These are phyloP conservation scores for Drosophila tripunctata DNA, from an alignment of 2,888 invertebrate species.

Conservation along the genomic window DNA sequence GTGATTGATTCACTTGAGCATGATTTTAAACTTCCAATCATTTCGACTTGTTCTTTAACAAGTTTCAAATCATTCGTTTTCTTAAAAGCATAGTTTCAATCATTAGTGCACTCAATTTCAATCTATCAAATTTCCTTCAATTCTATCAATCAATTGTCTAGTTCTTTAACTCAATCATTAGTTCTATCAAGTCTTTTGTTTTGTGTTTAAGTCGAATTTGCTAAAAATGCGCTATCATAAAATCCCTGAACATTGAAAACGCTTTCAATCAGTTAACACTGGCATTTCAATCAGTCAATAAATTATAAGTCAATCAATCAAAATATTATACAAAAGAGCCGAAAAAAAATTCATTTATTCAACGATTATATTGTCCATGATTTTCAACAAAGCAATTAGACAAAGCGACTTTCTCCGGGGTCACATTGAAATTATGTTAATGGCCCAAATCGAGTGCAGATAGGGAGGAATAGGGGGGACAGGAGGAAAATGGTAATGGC, in stretches of 20 bases:
- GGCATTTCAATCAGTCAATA: conserved; percentile 35
- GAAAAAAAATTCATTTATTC: conserved; percentile 1
- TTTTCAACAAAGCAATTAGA: conserved; percentile 46
- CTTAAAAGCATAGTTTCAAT: no score
- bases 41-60: no score
- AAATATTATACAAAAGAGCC: conserved; percentile 1
- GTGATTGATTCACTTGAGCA: background rate
- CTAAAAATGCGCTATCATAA: background rate
- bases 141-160: conserved; percentile 1
- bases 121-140: no score
- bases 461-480: background rate
- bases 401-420: conserved; percentile 23
- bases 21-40: background rate
- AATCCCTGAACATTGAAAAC: background rate
- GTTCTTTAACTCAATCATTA: no score
- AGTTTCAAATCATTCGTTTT: background rate
- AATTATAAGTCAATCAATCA: conserved; percentile 46
- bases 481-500: conserved; percentile 1
- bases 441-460: conserved; percentile 7
- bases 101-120: no score
- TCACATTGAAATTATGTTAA: conserved; percentile 48
- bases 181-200: conserved; percentile 1
- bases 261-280: conserved; percentile 17
- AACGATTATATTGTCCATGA: conserved; percentile 6
- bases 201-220: background rate